These are phyloP conservation scores for Microplitis mediator DNA, from an alignment of 1,140 invertebrate genomes.

Conservation along the genomic window DNA sequence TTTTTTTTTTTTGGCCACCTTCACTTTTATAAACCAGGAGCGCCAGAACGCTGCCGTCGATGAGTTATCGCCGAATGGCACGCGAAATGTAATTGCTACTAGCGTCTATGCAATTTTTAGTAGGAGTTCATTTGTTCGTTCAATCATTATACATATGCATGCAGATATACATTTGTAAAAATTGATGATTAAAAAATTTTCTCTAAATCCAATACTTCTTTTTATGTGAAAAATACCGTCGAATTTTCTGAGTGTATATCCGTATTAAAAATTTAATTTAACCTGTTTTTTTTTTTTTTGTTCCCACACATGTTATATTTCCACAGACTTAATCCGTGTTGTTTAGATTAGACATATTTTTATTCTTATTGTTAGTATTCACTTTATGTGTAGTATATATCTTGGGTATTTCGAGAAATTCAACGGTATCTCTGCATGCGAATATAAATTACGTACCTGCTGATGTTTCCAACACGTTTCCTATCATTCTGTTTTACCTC, in stretches of 20 bases:
- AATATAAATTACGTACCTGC: conserved; percentile 6
- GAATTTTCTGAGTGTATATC: too few relatives aligned
- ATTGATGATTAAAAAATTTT: conserved; percentile 24
- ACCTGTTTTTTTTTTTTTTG: too few relatives aligned
- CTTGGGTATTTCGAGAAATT: not conserved
- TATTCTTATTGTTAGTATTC: too few relatives aligned
- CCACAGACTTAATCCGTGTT: not conserved
- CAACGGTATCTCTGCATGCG: not conserved
- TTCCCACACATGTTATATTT: not conserved
- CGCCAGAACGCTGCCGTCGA: conserved; percentile 52
- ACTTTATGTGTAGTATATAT: not conserved
- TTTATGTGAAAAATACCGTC: too few relatives aligned
- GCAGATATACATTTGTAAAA: conserved; percentile 6
- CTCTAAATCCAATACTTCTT: conserved; percentile 32
- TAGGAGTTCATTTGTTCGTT: not conserved
- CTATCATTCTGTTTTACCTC: conserved; percentile 38
- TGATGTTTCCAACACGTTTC: conserved; percentile 14
- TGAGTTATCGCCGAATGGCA: conserved; percentile 56
- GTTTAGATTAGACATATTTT: too few relatives aligned
- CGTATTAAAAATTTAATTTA: too few relatives aligned
- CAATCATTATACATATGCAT: conserved; percentile 7
- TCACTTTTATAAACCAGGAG: conserved; percentile 44
- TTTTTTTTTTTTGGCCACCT: conserved; percentile 47
- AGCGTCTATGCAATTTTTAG: conserved; percentile 49
- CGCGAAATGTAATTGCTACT: conserved; percentile 58